Percentiles rank a stretch among this genome's conserved stretches.
Evolutionary conservation across 2,888 invertebrate species (phyloP).

Genomic region (Formica aserva): DNA sequence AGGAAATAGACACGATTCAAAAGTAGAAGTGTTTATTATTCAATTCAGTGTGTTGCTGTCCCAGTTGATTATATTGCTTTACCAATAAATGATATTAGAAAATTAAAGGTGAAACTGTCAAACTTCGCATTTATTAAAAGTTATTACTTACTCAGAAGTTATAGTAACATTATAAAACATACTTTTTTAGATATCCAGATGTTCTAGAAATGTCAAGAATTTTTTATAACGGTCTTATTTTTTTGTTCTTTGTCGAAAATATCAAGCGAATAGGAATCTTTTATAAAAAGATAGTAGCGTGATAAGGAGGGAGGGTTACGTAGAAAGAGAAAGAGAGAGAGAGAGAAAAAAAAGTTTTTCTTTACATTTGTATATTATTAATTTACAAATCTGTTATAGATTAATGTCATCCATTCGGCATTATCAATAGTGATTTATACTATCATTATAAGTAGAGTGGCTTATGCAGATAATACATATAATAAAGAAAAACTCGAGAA

Average conservation of each 20-base stretch:
- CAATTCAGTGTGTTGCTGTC: neutral
- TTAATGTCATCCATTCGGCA: neutral
- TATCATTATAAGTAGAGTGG: neutral
- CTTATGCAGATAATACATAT: neutral
- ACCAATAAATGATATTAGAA: neutral
- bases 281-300: neutral
- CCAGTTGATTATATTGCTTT: neutral
- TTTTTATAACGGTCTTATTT: neutral
- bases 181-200: neutral
- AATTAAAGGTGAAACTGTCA: neutral
- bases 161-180: neutral
- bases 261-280: neutral
- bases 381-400: neutral
- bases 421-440: neutral
- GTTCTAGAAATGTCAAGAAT: constrained; percentile 6
- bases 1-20: neutral
- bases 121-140: neutral
- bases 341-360: neutral
- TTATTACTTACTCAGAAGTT: neutral
- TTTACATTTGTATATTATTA: neutral
- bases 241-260: neutral
- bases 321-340: no score
- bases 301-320: neutral
- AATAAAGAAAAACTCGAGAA: no score
- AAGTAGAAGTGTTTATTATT: neutral